Conservation (phyloP, 2,888 invertebrate species). For the Drosophila lacicola region DNA sequence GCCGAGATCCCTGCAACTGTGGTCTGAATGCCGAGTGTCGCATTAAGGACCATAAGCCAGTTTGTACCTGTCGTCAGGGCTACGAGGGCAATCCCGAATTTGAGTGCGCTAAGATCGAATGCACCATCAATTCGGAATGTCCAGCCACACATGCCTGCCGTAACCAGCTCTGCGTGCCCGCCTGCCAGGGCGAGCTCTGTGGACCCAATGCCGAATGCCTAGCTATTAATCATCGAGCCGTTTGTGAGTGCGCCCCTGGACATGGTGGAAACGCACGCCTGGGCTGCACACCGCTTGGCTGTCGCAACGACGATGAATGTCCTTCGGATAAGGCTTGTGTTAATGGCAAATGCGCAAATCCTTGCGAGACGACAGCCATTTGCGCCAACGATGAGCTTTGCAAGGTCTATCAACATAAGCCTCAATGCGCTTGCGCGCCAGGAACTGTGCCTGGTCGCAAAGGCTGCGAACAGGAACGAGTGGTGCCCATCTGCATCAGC, state of each 20-base stretch:
- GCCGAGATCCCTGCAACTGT: slow-evolving; percentile 93
- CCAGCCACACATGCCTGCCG: slow-evolving; percentile 93
- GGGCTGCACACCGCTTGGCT: slow-evolving; percentile 92
- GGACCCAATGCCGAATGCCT: slow-evolving; percentile 92
- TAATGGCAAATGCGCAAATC: slow-evolving; percentile 91
- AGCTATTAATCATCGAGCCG: slow-evolving; percentile 91
- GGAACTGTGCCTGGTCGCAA: slow-evolving; percentile 89
- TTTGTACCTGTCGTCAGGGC: slow-evolving; percentile 93
- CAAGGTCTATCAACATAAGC: slow-evolving; percentile 90
- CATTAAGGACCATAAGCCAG: slow-evolving; percentile 93
- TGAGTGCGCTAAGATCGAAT: slow-evolving; percentile 91
- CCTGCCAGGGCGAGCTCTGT: slow-evolving; percentile 91
- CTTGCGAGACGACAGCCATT: slow-evolving; percentile 89
- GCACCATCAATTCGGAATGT: slow-evolving; percentile 91
- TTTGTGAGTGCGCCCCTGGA: slow-evolving; percentile 93
- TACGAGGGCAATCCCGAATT: slow-evolving; percentile 94
- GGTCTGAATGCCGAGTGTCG: slow-evolving; percentile 94
- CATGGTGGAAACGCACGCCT: slow-evolving; percentile 92
- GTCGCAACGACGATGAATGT: slow-evolving; percentile 92
- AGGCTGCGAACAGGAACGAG: slow-evolving; percentile 87
- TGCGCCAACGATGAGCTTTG: slow-evolving; percentile 92
- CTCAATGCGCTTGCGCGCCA: slow-evolving; percentile 93
- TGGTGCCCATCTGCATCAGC: slow-evolving; percentile 88
- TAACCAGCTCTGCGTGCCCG: slow-evolving; percentile 92
- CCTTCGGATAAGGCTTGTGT: slow-evolving; percentile 92